Evolutionary conservation across 2,113 vertebrate genomes (phyloP), one percentile per base, ranked within the genome.

Genomic region (Cyanoderma ruficeps): DNA sequence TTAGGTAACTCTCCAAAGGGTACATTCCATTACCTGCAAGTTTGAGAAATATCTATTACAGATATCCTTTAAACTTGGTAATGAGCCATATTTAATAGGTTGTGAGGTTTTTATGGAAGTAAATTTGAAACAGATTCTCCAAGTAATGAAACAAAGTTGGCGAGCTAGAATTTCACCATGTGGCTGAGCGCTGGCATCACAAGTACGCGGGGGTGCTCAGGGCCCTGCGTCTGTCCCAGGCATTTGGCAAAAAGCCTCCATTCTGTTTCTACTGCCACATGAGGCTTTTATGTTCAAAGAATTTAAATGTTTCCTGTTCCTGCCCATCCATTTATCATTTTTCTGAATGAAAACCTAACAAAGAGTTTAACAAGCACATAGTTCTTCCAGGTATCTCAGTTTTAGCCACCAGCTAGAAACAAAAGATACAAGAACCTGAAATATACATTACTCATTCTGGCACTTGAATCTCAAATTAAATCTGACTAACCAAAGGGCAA

Each of bases 101-200:
- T 78, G 53, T 39, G 27, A 1, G 39, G 25, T 13, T 77, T 80
- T 89, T 76, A 86, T 83, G 53, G 65, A 87, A 92, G 88, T 87
- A 93, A 96, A 97, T 96, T 96, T 84, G 88, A 97, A 97, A 95
- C 96, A 97, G 95, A 97, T 75, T 90, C 75, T 78, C 65, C 65
- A 93, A 96, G 94, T 82, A 94, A 96, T 75, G 90, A 96, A 96
- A 91, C 93, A 86, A 95, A 96, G 81, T 97, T 94, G 89, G 87
- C 4, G 6, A 93, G 92, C 86, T 93, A 83, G 74, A 94, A 80
- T 96, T 96, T 96, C 95, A 90, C 68, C 95, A 95, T 82, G 93
- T 96, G 96, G 94, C 93, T 92, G 79, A 93, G 80, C 0, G 11
- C 86, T 47, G 49, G 94, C 88, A 93, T 93, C 94, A 71, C 93